phyloP scores from a whole-genome alignment of 2,888 invertebrate species.

The Coenonympha arcania region DNA sequence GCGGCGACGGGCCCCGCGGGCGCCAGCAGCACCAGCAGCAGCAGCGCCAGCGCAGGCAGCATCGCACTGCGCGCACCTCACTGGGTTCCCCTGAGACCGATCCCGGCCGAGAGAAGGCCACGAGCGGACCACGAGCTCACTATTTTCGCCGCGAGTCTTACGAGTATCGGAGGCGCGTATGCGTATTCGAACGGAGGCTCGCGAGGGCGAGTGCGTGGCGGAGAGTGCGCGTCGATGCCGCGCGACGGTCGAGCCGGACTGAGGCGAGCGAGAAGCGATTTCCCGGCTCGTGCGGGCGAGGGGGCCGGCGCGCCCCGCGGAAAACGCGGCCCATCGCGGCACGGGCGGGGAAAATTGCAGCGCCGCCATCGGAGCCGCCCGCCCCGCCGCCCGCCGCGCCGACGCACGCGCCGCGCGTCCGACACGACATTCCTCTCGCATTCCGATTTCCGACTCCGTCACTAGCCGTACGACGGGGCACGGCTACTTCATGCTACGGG shows the following conservation, averaged over 20 bases:
- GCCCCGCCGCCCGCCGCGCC: conserved; percentile 31
- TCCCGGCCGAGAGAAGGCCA: conserved; percentile 40
- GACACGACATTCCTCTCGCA: not conserved
- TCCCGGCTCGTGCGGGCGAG: conserved; percentile 61
- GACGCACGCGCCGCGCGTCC: conserved; percentile 24
- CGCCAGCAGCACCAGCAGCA: conserved; percentile 57
- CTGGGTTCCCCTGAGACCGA: conserved; percentile 43
- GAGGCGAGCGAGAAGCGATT: conserved; percentile 64
- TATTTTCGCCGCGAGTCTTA: conserved; percentile 59
- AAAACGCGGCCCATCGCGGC: conserved; percentile 56
- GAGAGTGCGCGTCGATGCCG: conserved; percentile 57
- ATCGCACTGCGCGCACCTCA: conserved; percentile 47
- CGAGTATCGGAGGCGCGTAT: conserved; percentile 42
- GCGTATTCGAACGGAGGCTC: conserved; percentile 38
- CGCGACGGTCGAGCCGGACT: conserved; percentile 69
- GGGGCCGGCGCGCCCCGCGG: conserved; percentile 67
- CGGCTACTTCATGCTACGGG: too few relatives aligned
- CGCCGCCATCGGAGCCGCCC: conserved; percentile 39
- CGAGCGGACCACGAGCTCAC: conserved; percentile 55
- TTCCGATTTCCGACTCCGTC: too few relatives aligned
- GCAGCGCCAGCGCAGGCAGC: conserved; percentile 54
- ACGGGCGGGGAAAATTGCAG: conserved; percentile 67
- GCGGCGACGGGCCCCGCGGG: conserved; percentile 49
- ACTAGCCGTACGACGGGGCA: too few relatives aligned
- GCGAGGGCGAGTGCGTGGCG: conserved; percentile 52